Percentiles rank a stretch among this genome's conserved stretches.
Conservation (phyloP, 2,888 invertebrate genomes). For the Branchellion lobata region DNA sequence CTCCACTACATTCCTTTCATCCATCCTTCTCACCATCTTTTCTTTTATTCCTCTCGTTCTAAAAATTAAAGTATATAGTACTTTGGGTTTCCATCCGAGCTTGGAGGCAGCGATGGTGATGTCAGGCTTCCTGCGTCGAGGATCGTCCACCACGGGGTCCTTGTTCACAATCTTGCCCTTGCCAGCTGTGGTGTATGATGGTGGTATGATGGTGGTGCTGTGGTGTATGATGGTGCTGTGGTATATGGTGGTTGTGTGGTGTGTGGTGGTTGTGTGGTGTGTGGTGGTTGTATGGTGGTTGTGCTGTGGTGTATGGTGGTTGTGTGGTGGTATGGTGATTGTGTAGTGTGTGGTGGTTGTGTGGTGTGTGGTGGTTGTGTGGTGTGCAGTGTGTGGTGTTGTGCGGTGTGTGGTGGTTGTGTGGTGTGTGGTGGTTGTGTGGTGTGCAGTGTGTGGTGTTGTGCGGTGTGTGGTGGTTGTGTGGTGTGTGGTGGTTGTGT, state of each 20-base stretch:
- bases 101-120: conserved; percentile 81
- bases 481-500: not conserved
- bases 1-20: no score
- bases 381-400: not conserved
- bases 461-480: not conserved
- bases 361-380: not conserved
- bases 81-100: conserved; percentile 88
- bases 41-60: no score
- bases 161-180: conserved; percentile 79
- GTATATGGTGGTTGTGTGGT: not conserved
- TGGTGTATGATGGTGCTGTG: not conserved
- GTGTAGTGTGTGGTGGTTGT: not conserved
- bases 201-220: not conserved
- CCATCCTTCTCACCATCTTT: no score
- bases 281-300: not conserved
- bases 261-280: not conserved
- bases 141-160: conserved; percentile 91
- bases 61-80: no score
- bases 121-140: conserved; percentile 88
- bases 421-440: not conserved
- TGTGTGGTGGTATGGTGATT: not conserved
- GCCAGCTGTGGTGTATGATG: conserved; percentile 69
- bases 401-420: not conserved
- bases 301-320: not conserved
- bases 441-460: not conserved